Percentiles rank a stretch among this genome's conserved stretches.
phyloP scores from a whole-genome alignment of 2,888 invertebrate genomes.

The Caenorhabditis angaria region DNA sequence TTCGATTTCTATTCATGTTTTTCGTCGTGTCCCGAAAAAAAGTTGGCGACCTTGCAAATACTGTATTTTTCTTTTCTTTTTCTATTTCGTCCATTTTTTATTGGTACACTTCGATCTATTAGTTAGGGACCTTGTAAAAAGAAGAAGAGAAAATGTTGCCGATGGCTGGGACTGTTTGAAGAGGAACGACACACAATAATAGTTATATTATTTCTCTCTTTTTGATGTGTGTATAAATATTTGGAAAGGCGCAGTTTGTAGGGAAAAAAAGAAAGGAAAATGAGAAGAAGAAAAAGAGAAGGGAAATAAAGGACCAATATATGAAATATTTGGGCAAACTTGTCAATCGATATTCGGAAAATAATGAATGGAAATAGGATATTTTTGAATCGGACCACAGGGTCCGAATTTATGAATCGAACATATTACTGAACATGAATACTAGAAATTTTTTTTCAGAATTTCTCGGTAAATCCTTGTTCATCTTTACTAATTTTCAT shows the following conservation, averaged over 20 bases:
- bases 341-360: too few species aligned
- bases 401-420: too few species aligned
- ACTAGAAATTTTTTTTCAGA: too few species aligned
- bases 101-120: too few species aligned
- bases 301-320: background rate
- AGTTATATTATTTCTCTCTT: background rate
- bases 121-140: too few species aligned
- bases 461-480: too few species aligned
- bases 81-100: too few species aligned
- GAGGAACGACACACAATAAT: constrained; percentile 2
- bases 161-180: constrained; percentile 4
- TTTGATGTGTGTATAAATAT: constrained; percentile 3
- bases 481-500: too few species aligned
- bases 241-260: background rate
- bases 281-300: too few species aligned
- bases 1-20: background rate
- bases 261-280: background rate
- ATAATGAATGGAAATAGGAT: too few species aligned
- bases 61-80: background rate
- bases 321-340: background rate
- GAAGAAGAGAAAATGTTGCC: background rate
- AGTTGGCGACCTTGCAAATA: background rate
- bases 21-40: background rate
- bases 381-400: too few species aligned
- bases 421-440: too few species aligned